Conservation (phyloP, 1,140 invertebrate genomes). For the Drosophila navojoa region DNA sequence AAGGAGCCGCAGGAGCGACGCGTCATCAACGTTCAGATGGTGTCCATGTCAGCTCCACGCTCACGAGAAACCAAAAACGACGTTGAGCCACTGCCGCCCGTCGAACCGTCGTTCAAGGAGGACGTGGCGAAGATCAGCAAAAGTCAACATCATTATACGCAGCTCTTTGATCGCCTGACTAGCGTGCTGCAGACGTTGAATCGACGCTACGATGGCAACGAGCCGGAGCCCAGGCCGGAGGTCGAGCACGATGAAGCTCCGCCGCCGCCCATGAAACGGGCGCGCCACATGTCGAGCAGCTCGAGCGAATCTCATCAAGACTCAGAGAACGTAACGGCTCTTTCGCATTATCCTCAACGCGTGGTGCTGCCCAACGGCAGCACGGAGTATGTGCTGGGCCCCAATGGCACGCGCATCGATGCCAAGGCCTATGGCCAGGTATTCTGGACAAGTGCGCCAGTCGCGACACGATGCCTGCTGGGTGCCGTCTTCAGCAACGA, state of each 20-base stretch:
- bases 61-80: background rate
- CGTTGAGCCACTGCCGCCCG: slow-evolving; percentile 37
- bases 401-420: slow-evolving; percentile 75
- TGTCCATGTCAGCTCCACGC: slow-evolving; percentile 28
- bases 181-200: slow-evolving; percentile 53
- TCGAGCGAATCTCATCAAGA: slow-evolving; percentile 41
- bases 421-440: slow-evolving; percentile 57
- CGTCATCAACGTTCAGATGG: slow-evolving; percentile 47
- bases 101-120: slow-evolving; percentile 38
- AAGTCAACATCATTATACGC: slow-evolving; percentile 51
- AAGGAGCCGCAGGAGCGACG: slow-evolving; percentile 11
- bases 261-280: slow-evolving; percentile 22
- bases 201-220: slow-evolving; percentile 49
- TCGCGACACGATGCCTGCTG: slow-evolving; percentile 80
- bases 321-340: background rate
- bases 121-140: slow-evolving; percentile 50
- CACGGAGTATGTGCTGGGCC: slow-evolving; percentile 64
- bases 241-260: background rate
- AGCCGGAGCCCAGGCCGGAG: slow-evolving; percentile 17
- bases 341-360: slow-evolving; percentile 48
- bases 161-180: slow-evolving; percentile 40
- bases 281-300: slow-evolving; percentile 46
- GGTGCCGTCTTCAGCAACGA: slow-evolving; percentile 71
- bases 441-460: slow-evolving; percentile 72
- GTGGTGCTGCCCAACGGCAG: slow-evolving; percentile 33